Evolutionary conservation across 2,888 invertebrate species (phyloP).

Genomic region (Dioctria linearis): DNA sequence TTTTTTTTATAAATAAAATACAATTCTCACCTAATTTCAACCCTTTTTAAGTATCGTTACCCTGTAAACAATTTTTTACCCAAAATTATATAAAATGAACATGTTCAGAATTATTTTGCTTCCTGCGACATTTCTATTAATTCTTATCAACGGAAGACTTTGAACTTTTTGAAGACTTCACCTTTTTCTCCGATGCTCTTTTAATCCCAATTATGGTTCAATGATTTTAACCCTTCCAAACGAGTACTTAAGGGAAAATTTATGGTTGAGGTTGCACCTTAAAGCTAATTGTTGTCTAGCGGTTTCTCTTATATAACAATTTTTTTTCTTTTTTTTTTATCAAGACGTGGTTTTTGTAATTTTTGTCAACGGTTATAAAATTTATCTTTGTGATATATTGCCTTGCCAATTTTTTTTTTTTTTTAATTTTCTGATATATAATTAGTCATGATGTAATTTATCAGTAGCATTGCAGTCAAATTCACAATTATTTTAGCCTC

Average conservation of each 20-base stretch:
- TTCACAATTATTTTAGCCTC: too few species aligned
- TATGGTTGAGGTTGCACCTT: neutral
- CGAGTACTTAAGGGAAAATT: constrained; percentile 25
- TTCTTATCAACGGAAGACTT: neutral
- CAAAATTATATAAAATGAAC: neutral
- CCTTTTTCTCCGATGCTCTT: neutral
- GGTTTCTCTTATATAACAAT: neutral
- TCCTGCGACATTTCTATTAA: constrained; percentile 9
- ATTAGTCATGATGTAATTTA: neutral
- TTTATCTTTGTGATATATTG: constrained; percentile 12
- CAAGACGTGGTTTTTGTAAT: neutral
- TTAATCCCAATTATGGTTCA: constrained; percentile 12
- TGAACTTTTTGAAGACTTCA: neutral
- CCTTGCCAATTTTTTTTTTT: neutral
- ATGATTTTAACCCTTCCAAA: constrained; percentile 10
- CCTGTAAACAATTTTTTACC: constrained; percentile 4
- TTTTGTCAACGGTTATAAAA: constrained; percentile 1
- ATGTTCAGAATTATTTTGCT: neutral
- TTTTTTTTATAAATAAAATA: neutral
- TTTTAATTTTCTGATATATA: neutral
- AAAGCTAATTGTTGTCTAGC: constrained; percentile 9
- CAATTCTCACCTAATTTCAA: constrained; percentile 34
- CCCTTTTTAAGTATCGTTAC: constrained; percentile 3
- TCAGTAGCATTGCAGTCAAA: too few species aligned
- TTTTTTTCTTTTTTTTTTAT: neutral